Base-by-base conservation (phyloP, 2,113 vertebrate genomes). In the Lonchura striata region DNA sequence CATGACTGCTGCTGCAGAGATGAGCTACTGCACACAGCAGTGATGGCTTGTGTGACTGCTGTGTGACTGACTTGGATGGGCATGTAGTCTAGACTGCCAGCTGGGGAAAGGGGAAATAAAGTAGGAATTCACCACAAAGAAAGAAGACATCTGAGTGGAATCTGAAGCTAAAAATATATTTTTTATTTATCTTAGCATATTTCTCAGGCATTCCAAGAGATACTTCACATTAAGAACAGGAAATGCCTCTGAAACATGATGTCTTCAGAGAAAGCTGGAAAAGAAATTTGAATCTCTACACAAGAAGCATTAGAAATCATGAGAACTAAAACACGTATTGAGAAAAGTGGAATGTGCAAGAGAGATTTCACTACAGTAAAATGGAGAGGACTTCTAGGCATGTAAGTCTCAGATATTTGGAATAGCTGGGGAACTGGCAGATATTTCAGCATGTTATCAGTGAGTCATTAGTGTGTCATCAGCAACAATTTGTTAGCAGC, bases 101-200 rank as follows among this genome's bases (percentile, higher is more conserved):
- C 41, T 6, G 5, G 49, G 27, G 64, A 77, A 87, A 82, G 4
- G 6, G 33, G 37, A 88, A 86, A 80, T 64, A 90, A 61, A 66
- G 28, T 10, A 63, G 35, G 33, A 78, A 21, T 86, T 90, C 63
- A 86, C 60, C 80, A 90, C 88, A 74, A 91, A 81, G 22, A 11
- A 69, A 86, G 39, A 90, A 74, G 21, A 76, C 18, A 31, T 89
- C 52, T 80, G 65, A 86, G 60, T 50, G 74, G 50, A 46, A 88
- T 79, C 57, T 82, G 61, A 82, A 86, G 25, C 49, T 91, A 94
- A 93, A 96, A 90, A 87, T 60, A 76, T 11, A 4, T 5, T 28
- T 93, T 86, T 59, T 94, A 92, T 94, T 94, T 93, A 42, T 94
- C 50, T 95, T 88, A 80, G 24, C 52, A 41, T 91, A 74, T 92